Percentiles rank a stretch among this genome's conserved stretches.
Conservation (phyloP, 2,797 vertebrate species). For the Rhyacichthys aspro region DNA sequence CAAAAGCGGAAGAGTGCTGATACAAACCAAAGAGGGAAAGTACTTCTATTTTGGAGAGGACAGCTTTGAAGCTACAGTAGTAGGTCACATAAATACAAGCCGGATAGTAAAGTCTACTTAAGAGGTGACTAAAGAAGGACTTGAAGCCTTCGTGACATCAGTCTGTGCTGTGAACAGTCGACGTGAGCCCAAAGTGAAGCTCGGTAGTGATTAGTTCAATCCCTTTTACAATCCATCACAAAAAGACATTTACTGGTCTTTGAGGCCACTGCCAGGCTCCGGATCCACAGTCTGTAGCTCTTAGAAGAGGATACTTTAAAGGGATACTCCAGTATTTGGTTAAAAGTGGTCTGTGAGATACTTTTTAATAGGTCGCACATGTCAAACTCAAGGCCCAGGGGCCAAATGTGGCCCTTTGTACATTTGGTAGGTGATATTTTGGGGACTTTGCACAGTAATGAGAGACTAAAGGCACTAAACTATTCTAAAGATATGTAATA, state of each 20-base stretch:
- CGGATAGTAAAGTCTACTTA: conserved; percentile 26
- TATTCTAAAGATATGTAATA: no score
- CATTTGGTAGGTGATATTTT: no score
- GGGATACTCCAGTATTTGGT: background rate
- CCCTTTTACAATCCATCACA: conserved; percentile 25
- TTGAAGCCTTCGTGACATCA: conserved; percentile 9
- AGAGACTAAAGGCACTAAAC: no score
- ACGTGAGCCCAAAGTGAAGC: conserved; percentile 12
- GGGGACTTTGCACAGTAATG: no score
- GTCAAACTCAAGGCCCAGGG: no score
- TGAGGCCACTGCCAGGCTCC: conserved; percentile 8
- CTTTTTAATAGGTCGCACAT: no score
- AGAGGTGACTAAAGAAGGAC: conserved; percentile 9
- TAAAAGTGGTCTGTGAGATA: background rate
- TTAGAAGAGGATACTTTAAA: background rate
- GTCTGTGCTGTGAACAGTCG: conserved; percentile 27
- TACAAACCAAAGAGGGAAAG: conserved; percentile 1
- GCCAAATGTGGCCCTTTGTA: no score
- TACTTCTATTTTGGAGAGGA: conserved; percentile 10
- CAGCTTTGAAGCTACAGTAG: conserved; percentile 47
- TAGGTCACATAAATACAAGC: conserved; percentile 47
- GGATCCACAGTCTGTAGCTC: background rate
- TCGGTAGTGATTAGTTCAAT: conserved; percentile 24
- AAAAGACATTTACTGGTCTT: conserved; percentile 9
- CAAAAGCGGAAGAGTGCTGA: conserved; percentile 26